Conservation (phyloP, 35 echinoderm and acorn worm species). For the Strongylocentrotus purpuratus region DNA sequence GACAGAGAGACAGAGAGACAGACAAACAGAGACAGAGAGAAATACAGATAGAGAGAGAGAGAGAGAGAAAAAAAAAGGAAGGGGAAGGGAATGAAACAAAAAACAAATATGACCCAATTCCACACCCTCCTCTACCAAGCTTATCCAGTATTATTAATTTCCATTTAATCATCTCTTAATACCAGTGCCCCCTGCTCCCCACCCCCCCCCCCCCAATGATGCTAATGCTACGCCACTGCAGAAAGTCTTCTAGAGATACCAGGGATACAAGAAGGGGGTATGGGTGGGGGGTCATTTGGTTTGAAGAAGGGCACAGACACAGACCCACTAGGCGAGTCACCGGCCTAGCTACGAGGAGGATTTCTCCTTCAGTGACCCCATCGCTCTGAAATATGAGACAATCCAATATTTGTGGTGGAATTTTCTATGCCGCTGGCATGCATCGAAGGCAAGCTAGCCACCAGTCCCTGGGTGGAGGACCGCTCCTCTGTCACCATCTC, state of each 20-base stretch:
- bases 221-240: background rate
- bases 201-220: background rate
- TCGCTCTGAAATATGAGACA: slow-evolving; percentile 15
- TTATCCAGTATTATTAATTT: too few relatives aligned
- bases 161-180: background rate
- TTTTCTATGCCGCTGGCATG: slow-evolving; percentile 39
- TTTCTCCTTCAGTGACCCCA: slow-evolving; percentile 27
- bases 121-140: too few relatives aligned
- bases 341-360: background rate
- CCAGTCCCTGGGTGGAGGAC: background rate
- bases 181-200: background rate
- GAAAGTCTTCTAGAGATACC: background rate
- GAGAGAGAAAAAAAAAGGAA: too few relatives aligned
- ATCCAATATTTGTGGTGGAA: slow-evolving; percentile 43
- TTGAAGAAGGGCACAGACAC: background rate
- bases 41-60: too few relatives aligned
- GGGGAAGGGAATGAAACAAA: too few relatives aligned
- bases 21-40: too few relatives aligned
- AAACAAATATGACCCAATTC: too few relatives aligned
- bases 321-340: background rate
- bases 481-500: background rate
- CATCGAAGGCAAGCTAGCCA: slow-evolving; percentile 22
- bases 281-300: background rate
- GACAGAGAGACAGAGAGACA: too few relatives aligned
- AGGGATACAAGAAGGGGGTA: background rate